Evolutionary conservation across 2,113 vertebrate species (phyloP), one percentile per base, ranked within the genome.

Genomic region (Cochlearius cochlearius): DNA sequence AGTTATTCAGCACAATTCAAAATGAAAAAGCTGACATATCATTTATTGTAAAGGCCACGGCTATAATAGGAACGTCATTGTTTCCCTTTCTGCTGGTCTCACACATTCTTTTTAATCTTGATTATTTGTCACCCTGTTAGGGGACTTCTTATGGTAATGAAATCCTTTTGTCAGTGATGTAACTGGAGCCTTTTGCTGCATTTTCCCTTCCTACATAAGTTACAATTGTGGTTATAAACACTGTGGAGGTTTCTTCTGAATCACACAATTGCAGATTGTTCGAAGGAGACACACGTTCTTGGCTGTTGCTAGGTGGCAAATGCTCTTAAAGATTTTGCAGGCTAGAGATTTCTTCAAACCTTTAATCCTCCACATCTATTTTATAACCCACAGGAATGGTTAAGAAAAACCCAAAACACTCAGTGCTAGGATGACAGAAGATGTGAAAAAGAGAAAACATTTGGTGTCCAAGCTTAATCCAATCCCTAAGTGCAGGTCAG

Each of bases 231-330:
- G 47, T 95, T 96, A 90, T 69, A 96, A 96, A 91, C 95, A 95
- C 66, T 56, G 80, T 59, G 64, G 92, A 91, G 95, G 39, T 92
- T 97, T 97, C 89, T 93, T 94, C 89, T 96, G 95, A 95, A 91
- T 96, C 88, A 88, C 73, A 96, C 97, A 97, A 95, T 97, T 88
- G 90, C 82, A 94, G 87, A 97, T 95, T 97, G 96, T 97, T 96
- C 15, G 16, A 91, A 96, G 85, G 89, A 97, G 78, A 94, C 18
- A 25, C 82, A 92, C 4, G n/a, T 94, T 94, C 89, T 69, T 68
- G 64, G 85, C 96, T 90, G 95, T 96, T 97, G 96, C 95, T 97
- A 96, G 95, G 97, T 97, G 96, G 94, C 92, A 96, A 97, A 96
- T 97, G 87, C 87, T 97, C 90, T 96, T 95, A 96, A 97, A 95